phyloP scores from a whole-genome alignment of 1,140 invertebrate genomes.

The Listronotus bonariensis region DNA sequence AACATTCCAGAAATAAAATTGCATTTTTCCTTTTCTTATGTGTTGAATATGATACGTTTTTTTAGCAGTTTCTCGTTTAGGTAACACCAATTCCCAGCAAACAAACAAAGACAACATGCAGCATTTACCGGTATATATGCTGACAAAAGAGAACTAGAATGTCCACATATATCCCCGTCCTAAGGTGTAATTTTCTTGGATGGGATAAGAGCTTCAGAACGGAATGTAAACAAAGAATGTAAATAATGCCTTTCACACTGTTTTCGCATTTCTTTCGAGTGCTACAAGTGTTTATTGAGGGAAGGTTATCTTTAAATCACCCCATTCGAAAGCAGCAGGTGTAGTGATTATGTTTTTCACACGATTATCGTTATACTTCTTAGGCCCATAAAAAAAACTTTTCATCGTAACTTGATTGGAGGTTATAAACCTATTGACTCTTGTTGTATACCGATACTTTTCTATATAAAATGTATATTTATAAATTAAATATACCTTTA shows the following conservation, averaged over 20 bases:
- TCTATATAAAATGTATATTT: no score
- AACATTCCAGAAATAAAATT: no score
- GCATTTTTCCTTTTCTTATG: no score
- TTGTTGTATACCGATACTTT: no score
- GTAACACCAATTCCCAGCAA: no score
- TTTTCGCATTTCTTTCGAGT: constrained; percentile 13
- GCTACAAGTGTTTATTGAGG: constrained; percentile 35
- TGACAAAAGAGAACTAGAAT: constrained; percentile 13
- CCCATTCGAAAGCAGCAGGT: constrained; percentile 30
- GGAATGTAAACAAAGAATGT: constrained; percentile 32
- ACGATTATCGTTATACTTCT: no score
- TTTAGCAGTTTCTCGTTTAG: no score
- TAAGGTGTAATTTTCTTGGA: constrained; percentile 25
- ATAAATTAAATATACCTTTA: no score
- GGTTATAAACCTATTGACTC: no score
- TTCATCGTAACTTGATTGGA: no score
- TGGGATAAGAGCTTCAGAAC: constrained; percentile 17
- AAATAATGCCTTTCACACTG: constrained; percentile 29
- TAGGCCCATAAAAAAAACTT: no score
- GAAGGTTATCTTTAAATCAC: constrained; percentile 22
- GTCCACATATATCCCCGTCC: constrained; percentile 12
- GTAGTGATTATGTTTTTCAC: not conserved
- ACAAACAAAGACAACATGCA: not conserved
- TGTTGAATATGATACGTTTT: no score
- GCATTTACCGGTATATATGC: constrained; percentile 5